phyloP scores from a whole-genome alignment of 2,888 invertebrate species.

The Erynnis tages region DNA sequence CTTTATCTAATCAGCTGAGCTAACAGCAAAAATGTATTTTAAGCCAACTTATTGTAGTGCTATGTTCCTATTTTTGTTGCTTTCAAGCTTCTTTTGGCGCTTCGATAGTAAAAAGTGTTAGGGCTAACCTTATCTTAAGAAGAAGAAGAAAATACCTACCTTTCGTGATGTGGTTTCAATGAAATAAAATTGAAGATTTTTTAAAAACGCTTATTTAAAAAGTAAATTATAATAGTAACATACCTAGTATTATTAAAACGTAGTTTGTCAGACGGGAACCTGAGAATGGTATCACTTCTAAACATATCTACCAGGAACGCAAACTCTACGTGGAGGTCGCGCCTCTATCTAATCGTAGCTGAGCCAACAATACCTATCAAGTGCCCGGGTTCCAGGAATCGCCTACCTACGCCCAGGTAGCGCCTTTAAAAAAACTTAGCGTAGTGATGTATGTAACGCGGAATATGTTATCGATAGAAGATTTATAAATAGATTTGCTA shows the following conservation, averaged over 20 bases:
- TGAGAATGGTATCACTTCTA: neutral
- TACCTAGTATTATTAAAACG: too few relatives aligned
- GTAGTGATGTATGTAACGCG: neutral
- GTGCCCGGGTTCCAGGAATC: conserved; percentile 62
- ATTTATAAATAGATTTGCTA: neutral
- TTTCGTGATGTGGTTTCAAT: too few relatives aligned
- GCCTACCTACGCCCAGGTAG: conserved; percentile 73
- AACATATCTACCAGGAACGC: conserved; percentile 8
- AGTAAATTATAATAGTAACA: too few relatives aligned
- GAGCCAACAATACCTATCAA: conserved; percentile 41
- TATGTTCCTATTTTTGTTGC: too few relatives aligned
- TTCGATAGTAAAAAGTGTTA: too few relatives aligned
- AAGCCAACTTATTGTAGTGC: too few relatives aligned
- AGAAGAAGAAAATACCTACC: too few relatives aligned
- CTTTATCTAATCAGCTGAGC: conserved; percentile 1
- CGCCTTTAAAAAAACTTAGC: conserved; percentile 39
- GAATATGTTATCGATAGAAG: neutral
- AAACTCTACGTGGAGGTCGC: conserved; percentile 1
- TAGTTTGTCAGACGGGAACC: too few relatives aligned
- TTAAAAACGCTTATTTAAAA: too few relatives aligned
- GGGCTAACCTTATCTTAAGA: too few relatives aligned
- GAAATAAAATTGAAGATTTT: too few relatives aligned
- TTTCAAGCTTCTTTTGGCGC: too few relatives aligned
- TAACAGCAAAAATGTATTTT: neutral
- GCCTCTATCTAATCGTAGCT: conserved; percentile 18